A percentile compares a stretch with the other conserved stretches of the same genome.
These are phyloP conservation scores for Ectropis grisescens DNA, from an alignment of 1,140 invertebrate genomes.

Conservation along the genomic window DNA sequence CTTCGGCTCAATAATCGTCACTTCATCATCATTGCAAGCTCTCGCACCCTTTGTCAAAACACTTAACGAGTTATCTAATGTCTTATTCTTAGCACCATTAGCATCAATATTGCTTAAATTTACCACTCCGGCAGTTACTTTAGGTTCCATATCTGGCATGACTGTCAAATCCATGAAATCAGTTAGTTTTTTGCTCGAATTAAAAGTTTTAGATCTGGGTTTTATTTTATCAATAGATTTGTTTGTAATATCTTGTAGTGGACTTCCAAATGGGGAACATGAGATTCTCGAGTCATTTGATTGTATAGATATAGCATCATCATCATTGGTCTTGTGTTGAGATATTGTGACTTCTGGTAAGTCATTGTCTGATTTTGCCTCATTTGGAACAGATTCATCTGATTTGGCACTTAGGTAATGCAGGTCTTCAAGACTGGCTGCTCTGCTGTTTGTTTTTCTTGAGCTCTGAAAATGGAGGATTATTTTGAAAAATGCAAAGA, in stretches of 20 bases:
- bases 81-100: constrained; percentile 11
- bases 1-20: constrained; percentile 41
- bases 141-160: too few species aligned
- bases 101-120: constrained; percentile 14
- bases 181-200: too few species aligned
- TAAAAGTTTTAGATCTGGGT: too few species aligned
- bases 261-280: constrained; percentile 43
- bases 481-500: too few species aligned
- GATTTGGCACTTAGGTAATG: too few species aligned
- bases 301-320: too few species aligned
- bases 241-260: constrained; percentile 33
- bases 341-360: constrained; percentile 8
- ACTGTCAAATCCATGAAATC: too few species aligned
- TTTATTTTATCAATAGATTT: constrained; percentile 16
- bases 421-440: constrained; percentile 2
- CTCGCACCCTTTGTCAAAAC: constrained; percentile 4
- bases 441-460: constrained; percentile 5
- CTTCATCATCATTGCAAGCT: constrained; percentile 33
- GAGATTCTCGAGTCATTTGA: constrained; percentile 32
- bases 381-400: too few species aligned
- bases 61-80: constrained; percentile 10
- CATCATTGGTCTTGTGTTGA: constrained; percentile 12
- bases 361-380: too few species aligned
- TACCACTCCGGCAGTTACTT: constrained; percentile 6
- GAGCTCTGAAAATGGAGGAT: constrained; percentile 20